These are phyloP conservation scores for Galerucella calmariensis DNA, from an alignment of 2,888 invertebrate genomes.

Conservation along the genomic window DNA sequence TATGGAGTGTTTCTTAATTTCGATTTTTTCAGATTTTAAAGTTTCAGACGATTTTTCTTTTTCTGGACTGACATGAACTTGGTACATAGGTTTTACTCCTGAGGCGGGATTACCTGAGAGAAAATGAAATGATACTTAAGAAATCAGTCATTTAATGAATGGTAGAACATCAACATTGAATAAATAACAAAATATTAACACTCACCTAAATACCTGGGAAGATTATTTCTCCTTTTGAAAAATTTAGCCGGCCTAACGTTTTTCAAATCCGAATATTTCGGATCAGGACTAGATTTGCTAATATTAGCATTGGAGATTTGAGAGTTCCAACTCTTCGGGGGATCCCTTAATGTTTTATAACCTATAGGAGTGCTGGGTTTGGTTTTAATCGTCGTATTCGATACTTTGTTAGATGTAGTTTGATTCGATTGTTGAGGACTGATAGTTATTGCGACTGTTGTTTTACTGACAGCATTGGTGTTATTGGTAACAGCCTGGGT, in stretches of 20 bases:
- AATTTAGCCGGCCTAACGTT: conserved; percentile 67
- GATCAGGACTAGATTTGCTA: conserved; percentile 51
- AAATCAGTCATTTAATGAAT: not conserved
- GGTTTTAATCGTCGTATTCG: conserved; percentile 50
- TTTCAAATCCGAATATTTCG: conserved; percentile 54
- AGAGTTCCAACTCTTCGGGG: conserved; percentile 73
- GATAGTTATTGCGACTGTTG: conserved; percentile 48
- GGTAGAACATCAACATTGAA: conserved; percentile 3
- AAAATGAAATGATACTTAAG: not conserved
- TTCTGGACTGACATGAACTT: conserved; percentile 64
- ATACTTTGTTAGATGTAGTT: conserved; percentile 23
- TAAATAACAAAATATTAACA: conserved; percentile 5
- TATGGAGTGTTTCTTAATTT: conserved; percentile 64
- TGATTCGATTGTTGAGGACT: conserved; percentile 28
- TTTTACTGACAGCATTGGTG: conserved; percentile 57
- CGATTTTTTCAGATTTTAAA: conserved; percentile 54
- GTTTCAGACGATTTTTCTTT: conserved; percentile 54
- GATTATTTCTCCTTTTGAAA: conserved; percentile 69
- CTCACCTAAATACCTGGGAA: conserved; percentile 65
- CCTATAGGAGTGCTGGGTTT: conserved; percentile 64
- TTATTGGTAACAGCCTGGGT: conserved; percentile 38
- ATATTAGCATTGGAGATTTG: conserved; percentile 68
- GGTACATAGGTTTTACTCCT: conserved; percentile 72
- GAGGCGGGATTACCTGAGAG: conserved; percentile 68
- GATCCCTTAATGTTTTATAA: conserved; percentile 71